Evolutionary conservation across 2,113 vertebrate genomes (phyloP).

Genomic region (Butastur rufipennis): DNA sequence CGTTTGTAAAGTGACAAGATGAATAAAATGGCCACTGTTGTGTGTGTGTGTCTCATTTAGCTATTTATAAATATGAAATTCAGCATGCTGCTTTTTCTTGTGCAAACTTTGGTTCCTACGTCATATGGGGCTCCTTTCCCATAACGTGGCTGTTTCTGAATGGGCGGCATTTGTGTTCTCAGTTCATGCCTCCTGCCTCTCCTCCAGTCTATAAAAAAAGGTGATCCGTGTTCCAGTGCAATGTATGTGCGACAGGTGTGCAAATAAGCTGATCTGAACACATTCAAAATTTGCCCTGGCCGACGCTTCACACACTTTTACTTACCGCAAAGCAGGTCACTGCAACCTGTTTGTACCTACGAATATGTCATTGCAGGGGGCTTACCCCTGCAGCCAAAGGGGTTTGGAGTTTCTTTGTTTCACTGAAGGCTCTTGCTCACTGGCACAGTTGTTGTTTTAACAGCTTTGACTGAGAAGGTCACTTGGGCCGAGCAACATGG

Average conservation of each 20-base stretch:
- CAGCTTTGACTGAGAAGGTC: not conserved
- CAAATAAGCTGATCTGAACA: not conserved
- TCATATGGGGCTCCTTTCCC: not conserved
- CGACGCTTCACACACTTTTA: not conserved
- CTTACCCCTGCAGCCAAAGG: not conserved
- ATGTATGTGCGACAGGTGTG: not conserved
- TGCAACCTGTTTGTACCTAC: not conserved
- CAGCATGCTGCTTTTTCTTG: conserved; percentile 57
- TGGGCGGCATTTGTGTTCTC: not conserved
- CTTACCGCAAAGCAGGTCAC: not conserved
- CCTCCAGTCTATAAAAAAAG: not conserved
- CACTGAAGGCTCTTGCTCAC: not conserved
- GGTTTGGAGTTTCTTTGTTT: not conserved
- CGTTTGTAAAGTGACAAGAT: conserved; percentile 47
- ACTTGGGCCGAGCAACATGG: not conserved
- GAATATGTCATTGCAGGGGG: not conserved
- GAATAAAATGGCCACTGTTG: conserved; percentile 61
- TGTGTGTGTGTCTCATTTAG: conserved; percentile 46
- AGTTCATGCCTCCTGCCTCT: not conserved
- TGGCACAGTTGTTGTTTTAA: not conserved
- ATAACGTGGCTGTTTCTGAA: not conserved
- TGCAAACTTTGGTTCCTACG: conserved; percentile 64
- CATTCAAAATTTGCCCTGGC: not conserved
- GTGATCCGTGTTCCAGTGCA: not conserved
- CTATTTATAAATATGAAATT: conserved; percentile 50